Percentiles rank a stretch among this genome's conserved stretches.
Evolutionary conservation across 2,113 vertebrate species (phyloP).

Genomic region (Phoxinus phoxinus): DNA sequence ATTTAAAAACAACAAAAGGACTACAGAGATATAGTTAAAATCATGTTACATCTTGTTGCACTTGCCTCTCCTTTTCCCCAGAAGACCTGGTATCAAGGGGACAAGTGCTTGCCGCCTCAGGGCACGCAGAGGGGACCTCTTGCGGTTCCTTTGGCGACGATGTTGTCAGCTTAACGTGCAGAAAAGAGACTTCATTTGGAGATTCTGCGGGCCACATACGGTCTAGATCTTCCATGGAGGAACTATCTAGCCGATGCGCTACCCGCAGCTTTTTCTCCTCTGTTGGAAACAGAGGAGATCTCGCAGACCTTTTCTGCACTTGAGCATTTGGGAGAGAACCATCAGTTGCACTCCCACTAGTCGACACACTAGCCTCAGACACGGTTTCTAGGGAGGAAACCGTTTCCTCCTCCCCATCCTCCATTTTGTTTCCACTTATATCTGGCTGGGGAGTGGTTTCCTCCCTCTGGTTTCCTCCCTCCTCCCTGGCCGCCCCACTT

Average conservation of each 20-base stretch:
- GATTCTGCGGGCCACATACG: not conserved
- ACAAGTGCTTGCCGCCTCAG: not conserved
- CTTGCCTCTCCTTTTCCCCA: not conserved
- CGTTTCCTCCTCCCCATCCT: no score
- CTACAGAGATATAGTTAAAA: not conserved
- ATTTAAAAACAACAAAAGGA: not conserved
- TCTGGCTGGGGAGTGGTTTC: no score
- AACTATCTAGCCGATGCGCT: not conserved
- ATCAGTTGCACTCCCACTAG: no score
- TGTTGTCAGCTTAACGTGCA: not conserved
- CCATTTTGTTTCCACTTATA: no score
- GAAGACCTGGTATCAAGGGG: not conserved
- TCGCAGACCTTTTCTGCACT: not conserved
- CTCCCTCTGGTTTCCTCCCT: no score
- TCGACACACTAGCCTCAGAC: not conserved
- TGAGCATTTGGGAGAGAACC: not conserved
- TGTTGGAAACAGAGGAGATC: not conserved
- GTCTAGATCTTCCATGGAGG: not conserved
- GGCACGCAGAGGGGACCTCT: not conserved
- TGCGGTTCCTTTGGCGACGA: not conserved
- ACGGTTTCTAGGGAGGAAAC: not conserved
- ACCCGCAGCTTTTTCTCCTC: not conserved
- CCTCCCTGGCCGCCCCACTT: no score
- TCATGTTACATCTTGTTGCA: not conserved
- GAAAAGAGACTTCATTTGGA: constrained; percentile 4